Base-by-base conservation (phyloP, 2,113 vertebrate genomes). In the Oxygymnocypris stewartii region DNA sequence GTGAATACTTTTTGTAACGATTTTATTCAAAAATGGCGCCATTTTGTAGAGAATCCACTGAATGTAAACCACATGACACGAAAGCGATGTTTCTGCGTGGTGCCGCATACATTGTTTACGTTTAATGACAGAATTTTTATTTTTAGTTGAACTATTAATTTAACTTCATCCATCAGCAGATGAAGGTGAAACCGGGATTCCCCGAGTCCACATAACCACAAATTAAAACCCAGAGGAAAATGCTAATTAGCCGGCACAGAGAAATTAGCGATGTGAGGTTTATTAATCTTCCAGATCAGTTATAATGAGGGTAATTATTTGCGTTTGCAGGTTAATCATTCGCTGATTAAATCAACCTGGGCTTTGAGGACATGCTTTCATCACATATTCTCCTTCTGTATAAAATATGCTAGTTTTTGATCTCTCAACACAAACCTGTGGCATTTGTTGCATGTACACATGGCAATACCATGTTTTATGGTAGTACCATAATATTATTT, bases 101-200 rank as follows among this genome's bases (percentile, higher is more conserved):
- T 51, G 49, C 49, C 5, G 49, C 49, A 16, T 16, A 51, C 49
- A 51, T 14, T 47, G 12, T 49, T 13, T 49, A 51, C 49, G 1
- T 51, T 51, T 16, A 51, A 51, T 18, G 14, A 54, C 16, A 18
- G 13, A 4, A 54, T 49, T 49, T 49, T 49, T 4, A 4, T 49
- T 49, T 49, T 49, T 49, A 13, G 4, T 13, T 49, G 47, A 49
- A 49, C 47, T 14, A 14, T 49, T 49, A 0, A 13, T 49, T 49
- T 96, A 73, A 90, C 93, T 44, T 95, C 94, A 1, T 96, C 86
- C 65, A 95, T 93, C 0, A 85, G 88, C 86, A 95, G 89, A 87
- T 94, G 51, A 93, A 95, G 0, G 88, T 71, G n/a, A 94, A 40
- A 96, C 91, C 92, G 94, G 94, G 88, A 96, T 94, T 28, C 95